These are phyloP conservation scores for Hylaeus volcanicus DNA, from an alignment of 1,140 invertebrate species.

Conservation along the genomic window DNA sequence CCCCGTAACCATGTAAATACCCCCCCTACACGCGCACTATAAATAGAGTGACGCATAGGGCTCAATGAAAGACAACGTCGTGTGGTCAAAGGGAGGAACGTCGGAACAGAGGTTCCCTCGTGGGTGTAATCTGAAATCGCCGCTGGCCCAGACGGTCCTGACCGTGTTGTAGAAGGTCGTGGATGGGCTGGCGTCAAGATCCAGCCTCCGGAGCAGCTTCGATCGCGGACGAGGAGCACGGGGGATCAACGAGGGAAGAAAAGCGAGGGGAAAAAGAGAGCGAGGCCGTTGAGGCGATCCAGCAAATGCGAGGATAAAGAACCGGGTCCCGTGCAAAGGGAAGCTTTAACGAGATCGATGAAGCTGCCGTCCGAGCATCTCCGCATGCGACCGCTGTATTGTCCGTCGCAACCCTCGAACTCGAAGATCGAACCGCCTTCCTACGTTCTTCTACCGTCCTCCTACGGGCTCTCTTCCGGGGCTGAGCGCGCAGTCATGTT, in stretches of 20 bases:
- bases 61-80: not conserved
- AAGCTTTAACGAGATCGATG: slow-evolving; percentile 76
- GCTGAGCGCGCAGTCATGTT: slow-evolving; percentile 42
- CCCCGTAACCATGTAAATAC: too few relatives aligned
- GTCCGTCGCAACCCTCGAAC: slow-evolving; percentile 22
- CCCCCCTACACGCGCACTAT: too few relatives aligned
- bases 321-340: slow-evolving; percentile 60
- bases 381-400: slow-evolving; percentile 14
- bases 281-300: slow-evolving; percentile 50
- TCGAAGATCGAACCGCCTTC: slow-evolving; percentile 4
- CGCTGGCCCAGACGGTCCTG: not conserved
- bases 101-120: slow-evolving; percentile 65
- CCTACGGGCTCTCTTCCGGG: not conserved
- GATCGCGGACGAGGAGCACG: not conserved
- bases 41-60: not conserved
- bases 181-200: slow-evolving; percentile 17
- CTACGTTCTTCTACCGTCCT: too few relatives aligned
- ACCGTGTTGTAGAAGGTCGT: slow-evolving; percentile 23
- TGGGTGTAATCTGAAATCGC: slow-evolving; percentile 69
- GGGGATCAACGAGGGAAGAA: not conserved
- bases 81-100: slow-evolving; percentile 37
- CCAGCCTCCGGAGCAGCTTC: slow-evolving; percentile 10
- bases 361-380: slow-evolving; percentile 50
- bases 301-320: slow-evolving; percentile 62
- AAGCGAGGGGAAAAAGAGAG: slow-evolving; percentile 7